Base-by-base conservation (phyloP, 2,113 vertebrate genomes). In the Pipra filicauda region DNA sequence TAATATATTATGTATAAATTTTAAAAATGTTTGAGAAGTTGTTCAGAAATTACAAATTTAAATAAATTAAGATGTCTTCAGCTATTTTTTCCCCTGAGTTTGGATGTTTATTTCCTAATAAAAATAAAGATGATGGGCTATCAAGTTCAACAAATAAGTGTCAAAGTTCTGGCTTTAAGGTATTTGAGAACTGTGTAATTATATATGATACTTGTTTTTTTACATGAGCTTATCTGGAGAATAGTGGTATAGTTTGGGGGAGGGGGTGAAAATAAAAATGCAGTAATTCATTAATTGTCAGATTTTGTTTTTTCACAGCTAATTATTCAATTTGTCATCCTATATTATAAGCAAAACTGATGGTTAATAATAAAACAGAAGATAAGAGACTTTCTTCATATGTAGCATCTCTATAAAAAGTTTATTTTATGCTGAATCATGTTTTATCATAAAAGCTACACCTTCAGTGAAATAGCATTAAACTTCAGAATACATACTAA, bases 371-470 rank as follows among this genome's bases (percentile, higher is more conserved):
- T 41, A 66, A 85, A 83, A 26, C 19, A 91, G 51, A 87, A 75
- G 41, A 28, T 48, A 74, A 76, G 21, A 54, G 22, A 49, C 69
- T 92, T 88, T 43, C 33, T 89, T 89, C 26, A 35, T 73, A 61
- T 26, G 12, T 43, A 78, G n/a, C 14, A 73, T 54, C 44, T 66
- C 35, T 89, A 30, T 61, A 62, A 76, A 52, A 85, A 46, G 35
- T 91, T 78, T 75, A 57, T 43, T 82, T 93, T 61, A 89, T 87
- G 66, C 73, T 87, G 59, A 91, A 73, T 95, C 23, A 8, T 91
- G 44, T 91, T 93, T 93, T 92, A 58, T 79, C 67, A 73, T 41
- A 75, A 89, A 94, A 69, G 20, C 66, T 82, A 44, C 28, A 67
- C 33, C 26, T 85, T 58, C 48, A 43, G 26, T 85, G 71, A 94